Evolutionary conservation across 2,113 vertebrate species (phyloP), one percentile per base, ranked within the genome.

Genomic region (Callopanchax toddi): DNA sequence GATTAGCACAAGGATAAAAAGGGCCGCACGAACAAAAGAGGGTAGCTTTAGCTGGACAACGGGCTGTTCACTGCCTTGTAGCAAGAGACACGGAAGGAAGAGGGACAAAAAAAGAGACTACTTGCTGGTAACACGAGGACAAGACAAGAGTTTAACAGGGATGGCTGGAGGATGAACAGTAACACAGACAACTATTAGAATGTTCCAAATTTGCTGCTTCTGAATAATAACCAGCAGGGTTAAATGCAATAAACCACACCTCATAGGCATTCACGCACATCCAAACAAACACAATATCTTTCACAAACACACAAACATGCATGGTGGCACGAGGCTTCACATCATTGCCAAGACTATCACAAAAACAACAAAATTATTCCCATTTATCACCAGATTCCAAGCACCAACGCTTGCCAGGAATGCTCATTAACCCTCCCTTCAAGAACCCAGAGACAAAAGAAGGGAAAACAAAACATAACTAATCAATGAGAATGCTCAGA

Each of bases 1-100:
- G 89, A 92, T 92, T 91, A 92, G 89, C 82, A 85, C 75, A 75
- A 84, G 86, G 79, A 87, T 88, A 91, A 89, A 89, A 89, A 89
- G 87, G 87, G 82, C 89, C 70, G 82, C 77, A 46, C 82, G 88
- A 87, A 91, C 85, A 91, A 89, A 86, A 80, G 85, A 76, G 71
- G 84, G 78, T 74, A 86, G 87, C 81, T 86, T 87, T 76, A 70
- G 76, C 79, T 16, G 85, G 87, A 91, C 88, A 91, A 91, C 89
- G 83, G 81, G 75, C 79, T 82, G 86, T 83, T 87, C 85, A 71
- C 75, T 77, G 82, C 62, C 86, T 84, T 84, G 79, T 84, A 84
- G 83, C 75, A 55, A 78, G 79, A 89, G 85, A 89, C 80, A 86
- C 12, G 67, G 85, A 86, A 79, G 82, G 75, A 85, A 86, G 79